A percentile compares a stretch with the other conserved stretches of the same genome.
Conservation (phyloP, 2,888 invertebrate genomes). For the Dasysyrphus albostriatus region DNA sequence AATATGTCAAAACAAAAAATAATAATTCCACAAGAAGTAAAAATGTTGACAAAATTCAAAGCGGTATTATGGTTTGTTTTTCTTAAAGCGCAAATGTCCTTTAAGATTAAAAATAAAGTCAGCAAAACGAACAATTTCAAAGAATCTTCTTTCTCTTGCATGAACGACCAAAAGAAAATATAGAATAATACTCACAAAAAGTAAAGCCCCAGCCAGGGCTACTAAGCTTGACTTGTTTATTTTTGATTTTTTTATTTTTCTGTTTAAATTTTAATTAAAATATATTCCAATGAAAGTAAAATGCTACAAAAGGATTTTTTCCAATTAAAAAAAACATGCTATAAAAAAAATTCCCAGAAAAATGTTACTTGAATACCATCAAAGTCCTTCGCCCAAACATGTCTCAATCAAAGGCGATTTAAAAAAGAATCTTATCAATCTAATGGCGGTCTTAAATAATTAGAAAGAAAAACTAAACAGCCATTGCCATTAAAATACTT, state of each 20-base stretch:
- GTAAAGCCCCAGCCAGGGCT: background rate
- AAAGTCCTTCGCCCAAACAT: background rate
- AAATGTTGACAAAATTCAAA: no score
- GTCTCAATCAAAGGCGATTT: constrained; percentile 31
- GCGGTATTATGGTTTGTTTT: no score
- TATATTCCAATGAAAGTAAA: background rate
- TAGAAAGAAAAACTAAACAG: constrained; percentile 8
- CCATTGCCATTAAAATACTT: constrained; percentile 16
- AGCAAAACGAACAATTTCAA: background rate
- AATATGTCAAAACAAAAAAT: no score
- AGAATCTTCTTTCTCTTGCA: background rate
- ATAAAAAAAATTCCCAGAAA: background rate
- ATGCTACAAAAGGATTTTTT: background rate
- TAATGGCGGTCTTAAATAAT: constrained; percentile 49
- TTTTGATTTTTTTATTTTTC: background rate
- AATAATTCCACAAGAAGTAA: no score
- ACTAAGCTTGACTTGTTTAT: background rate
- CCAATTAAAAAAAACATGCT: constrained; percentile 4
- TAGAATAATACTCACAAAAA: background rate
- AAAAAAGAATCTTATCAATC: constrained; percentile 56
- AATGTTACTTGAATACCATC: background rate
- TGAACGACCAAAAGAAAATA: background rate
- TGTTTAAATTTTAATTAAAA: constrained; percentile 19
- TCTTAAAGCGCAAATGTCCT: background rate
- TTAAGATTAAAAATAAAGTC: background rate